Percentiles rank a stretch among this genome's conserved stretches.
Conservation (phyloP, 2,888 invertebrate species). For the Rugalucina vietnamica region DNA sequence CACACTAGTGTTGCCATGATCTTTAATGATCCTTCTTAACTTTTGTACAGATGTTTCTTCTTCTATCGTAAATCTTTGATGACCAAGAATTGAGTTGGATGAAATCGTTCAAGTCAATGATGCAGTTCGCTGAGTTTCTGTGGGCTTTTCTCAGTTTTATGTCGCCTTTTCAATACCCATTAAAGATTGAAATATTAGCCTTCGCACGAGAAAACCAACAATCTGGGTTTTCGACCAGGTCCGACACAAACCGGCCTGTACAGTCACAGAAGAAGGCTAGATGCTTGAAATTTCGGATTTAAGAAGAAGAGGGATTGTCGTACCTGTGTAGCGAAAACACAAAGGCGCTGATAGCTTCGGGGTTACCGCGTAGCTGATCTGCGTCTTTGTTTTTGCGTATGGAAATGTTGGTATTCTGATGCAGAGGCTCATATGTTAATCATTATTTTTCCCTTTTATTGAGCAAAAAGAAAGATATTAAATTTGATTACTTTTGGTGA, state of each 20-base stretch:
- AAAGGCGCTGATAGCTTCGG: too few relatives aligned
- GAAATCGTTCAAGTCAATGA: not conserved
- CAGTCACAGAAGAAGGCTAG: too few relatives aligned
- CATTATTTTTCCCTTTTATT: not conserved
- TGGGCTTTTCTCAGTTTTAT: not conserved
- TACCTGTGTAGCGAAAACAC: too few relatives aligned
- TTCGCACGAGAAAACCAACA: not conserved
- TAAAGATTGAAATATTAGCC: not conserved
- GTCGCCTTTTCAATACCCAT: not conserved
- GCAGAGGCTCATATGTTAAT: not conserved
- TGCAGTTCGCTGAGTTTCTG: not conserved
- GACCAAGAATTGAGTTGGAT: not conserved
- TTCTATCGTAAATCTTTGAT: not conserved
- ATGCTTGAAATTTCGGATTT: too few relatives aligned
- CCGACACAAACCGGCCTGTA: too few relatives aligned
- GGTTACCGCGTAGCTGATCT: too few relatives aligned
- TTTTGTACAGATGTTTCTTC: too few relatives aligned
- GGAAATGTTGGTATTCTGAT: not conserved
- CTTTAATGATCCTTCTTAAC: too few relatives aligned
- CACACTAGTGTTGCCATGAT: too few relatives aligned
- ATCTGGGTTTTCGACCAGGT: too few relatives aligned
- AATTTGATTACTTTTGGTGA: not conserved
- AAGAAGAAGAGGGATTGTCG: too few relatives aligned
- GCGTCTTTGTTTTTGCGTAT: not conserved
- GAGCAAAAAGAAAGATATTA: conserved; percentile 16